Percentiles rank a stretch among this genome's conserved stretches.
phyloP scores from a whole-genome alignment of 1,140 invertebrate genomes.

The Magallana ariakensis region DNA sequence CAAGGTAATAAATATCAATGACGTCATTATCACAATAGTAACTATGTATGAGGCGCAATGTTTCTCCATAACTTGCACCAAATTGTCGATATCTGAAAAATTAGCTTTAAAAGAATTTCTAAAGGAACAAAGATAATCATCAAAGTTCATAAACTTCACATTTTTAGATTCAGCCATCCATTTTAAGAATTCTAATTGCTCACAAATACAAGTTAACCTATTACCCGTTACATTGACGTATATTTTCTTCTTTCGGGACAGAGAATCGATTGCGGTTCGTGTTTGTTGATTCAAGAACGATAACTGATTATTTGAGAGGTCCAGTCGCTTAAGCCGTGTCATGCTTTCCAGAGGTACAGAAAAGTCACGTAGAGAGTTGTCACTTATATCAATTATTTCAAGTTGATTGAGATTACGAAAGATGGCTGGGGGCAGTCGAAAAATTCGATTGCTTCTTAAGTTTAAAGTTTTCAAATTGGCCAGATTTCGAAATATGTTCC shows the following conservation, averaged over 20 bases:
- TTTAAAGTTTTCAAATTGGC: constrained; percentile 7
- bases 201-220: constrained; percentile 16
- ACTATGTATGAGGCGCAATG: constrained; percentile 12
- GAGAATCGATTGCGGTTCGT: not conserved
- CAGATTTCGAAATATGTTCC: constrained; percentile 40
- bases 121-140: not conserved
- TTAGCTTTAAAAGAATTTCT: not conserved
- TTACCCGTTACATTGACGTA: constrained; percentile 6
- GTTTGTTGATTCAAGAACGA: not conserved
- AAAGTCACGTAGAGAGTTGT: constrained; percentile 26
- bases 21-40: not conserved
- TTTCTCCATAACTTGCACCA: not conserved
- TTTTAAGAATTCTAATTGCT: constrained; percentile 23
- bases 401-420: constrained; percentile 15
- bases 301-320: constrained; percentile 52
- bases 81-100: not conserved
- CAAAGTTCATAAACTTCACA: not conserved
- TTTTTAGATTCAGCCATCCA: constrained; percentile 12
- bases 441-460: constrained; percentile 42
- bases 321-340: constrained; percentile 35
- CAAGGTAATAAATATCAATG: constrained; percentile 27
- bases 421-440: not conserved
- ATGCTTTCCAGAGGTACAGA: not conserved
- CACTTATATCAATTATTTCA: not conserved
- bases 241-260: not conserved